Conservation (phyloP, 1,140 invertebrate species). For the Drosophila persimilis region DNA sequence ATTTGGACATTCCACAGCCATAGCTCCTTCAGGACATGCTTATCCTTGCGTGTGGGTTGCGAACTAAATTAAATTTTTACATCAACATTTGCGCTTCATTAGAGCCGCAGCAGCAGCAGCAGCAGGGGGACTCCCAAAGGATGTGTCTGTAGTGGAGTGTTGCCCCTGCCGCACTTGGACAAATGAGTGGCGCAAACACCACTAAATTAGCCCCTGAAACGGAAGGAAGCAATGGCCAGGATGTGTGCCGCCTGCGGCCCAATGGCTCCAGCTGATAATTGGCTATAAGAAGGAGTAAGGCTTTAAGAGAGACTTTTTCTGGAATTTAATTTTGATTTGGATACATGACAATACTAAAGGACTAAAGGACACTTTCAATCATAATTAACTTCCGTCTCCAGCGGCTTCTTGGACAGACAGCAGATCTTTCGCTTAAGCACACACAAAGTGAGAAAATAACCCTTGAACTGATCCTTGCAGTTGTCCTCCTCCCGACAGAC, state of each 20-base stretch:
- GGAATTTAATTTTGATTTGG: too few species aligned
- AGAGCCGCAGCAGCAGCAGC: slow-evolving; percentile 48
- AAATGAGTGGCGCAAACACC: slow-evolving; percentile 59
- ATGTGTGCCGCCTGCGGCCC: slow-evolving; percentile 31
- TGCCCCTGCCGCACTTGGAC: slow-evolving; percentile 17
- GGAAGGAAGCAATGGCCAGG: slow-evolving; percentile 1
- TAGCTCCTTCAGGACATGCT: not conserved
- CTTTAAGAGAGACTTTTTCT: too few species aligned
- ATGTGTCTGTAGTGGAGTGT: slow-evolving; percentile 23
- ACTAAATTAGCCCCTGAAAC: slow-evolving; percentile 43
- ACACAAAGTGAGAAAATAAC: slow-evolving; percentile 22
- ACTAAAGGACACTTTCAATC: too few species aligned
- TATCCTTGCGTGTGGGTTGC: slow-evolving; percentile 36
- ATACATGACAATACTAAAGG: too few species aligned
- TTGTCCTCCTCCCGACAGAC: slow-evolving; percentile 19
- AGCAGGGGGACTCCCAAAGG: not conserved
- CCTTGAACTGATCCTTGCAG: slow-evolving; percentile 1
- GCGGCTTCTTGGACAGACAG: slow-evolving; percentile 3
- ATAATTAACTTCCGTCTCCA: not conserved
- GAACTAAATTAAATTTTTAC: slow-evolving; percentile 81
- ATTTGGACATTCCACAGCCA: slow-evolving; percentile 64
- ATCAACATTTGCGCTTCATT: slow-evolving; percentile 80
- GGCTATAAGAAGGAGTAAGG: slow-evolving; percentile 8
- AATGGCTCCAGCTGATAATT: slow-evolving; percentile 39
- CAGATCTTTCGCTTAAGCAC: slow-evolving; percentile 41